Evolutionary conservation across 2,113 vertebrate genomes (phyloP).

Genomic region (Neolamprologus modestus): DNA sequence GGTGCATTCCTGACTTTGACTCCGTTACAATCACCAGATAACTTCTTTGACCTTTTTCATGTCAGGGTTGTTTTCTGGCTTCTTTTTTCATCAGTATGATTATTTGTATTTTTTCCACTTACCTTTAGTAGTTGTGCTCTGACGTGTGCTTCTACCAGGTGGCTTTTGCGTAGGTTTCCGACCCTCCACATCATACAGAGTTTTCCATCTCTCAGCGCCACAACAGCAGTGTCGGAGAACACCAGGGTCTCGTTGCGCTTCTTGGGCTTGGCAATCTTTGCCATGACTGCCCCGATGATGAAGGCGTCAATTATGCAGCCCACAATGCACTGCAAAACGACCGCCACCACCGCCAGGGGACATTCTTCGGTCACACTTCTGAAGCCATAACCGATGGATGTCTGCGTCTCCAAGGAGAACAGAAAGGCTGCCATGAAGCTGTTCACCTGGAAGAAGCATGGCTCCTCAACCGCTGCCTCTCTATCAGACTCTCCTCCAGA

Average conservation of each 20-base stretch:
- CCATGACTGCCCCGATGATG: constrained; percentile 88
- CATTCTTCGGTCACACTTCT: constrained; percentile 88
- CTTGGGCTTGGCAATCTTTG: constrained; percentile 91
- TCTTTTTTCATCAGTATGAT: background rate
- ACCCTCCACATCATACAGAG: constrained; percentile 92
- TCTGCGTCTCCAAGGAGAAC: constrained; percentile 89
- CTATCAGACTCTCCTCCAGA: constrained; percentile 38
- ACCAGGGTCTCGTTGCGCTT: constrained; percentile 87
- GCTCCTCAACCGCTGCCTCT: constrained; percentile 52
- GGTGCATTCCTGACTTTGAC: background rate
- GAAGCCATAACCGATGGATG: constrained; percentile 89
- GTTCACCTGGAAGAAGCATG: constrained; percentile 84
- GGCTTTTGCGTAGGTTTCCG: constrained; percentile 83
- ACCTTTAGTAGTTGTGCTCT: constrained; percentile 84
- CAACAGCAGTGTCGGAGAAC: constrained; percentile 83
- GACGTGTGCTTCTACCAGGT: constrained; percentile 87
- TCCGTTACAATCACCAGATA: background rate
- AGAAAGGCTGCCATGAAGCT: constrained; percentile 89
- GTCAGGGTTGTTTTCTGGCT: background rate
- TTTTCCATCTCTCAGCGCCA: constrained; percentile 80
- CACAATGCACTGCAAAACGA: constrained; percentile 88
- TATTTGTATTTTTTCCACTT: background rate
- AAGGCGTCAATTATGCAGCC: constrained; percentile 91
- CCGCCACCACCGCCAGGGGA: constrained; percentile 83
- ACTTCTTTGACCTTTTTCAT: background rate